Conservation (phyloP, 1,140 invertebrate species). For the Drosophila hydei region DNA sequence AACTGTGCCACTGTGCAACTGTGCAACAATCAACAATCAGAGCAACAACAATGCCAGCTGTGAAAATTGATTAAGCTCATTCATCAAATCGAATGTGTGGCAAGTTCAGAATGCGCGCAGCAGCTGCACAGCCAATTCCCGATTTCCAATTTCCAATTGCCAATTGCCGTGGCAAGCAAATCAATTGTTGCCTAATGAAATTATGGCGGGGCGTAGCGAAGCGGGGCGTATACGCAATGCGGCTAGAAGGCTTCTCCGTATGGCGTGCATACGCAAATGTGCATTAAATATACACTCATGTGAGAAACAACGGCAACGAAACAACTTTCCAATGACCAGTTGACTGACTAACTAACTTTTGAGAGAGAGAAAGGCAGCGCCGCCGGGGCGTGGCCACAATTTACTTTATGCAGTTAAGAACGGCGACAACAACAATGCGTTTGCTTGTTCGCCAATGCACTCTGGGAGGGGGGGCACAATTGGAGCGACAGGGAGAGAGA, state of each 20-base stretch:
- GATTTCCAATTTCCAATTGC: too few relatives aligned
- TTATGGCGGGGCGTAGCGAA: constrained; percentile 30
- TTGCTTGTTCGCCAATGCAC: constrained; percentile 15
- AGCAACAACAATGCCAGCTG: constrained; percentile 36
- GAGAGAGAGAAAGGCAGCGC: constrained; percentile 36
- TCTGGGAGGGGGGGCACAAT: neutral
- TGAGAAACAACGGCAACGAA: too few relatives aligned
- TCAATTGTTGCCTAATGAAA: constrained; percentile 66
- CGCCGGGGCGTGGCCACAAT: constrained; percentile 42
- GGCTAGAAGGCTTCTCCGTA: too few relatives aligned
- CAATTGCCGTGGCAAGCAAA: constrained; percentile 34
- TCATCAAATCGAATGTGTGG: constrained; percentile 64
- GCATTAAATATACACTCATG: too few relatives aligned
- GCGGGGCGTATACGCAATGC: constrained; percentile 38
- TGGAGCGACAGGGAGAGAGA: constrained; percentile 1
- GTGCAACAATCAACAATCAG: constrained; percentile 35
- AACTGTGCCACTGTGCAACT: constrained; percentile 37
- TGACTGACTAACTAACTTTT: neutral
- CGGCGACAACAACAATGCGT: constrained; percentile 29
- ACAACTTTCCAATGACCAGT: neutral
- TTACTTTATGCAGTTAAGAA: constrained; percentile 18
- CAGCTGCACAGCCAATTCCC: constrained; percentile 30
- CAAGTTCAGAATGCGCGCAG: constrained; percentile 57
- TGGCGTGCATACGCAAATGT: too few relatives aligned
- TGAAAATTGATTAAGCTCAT: constrained; percentile 73